Conservation (phyloP, 1,140 invertebrate species). For the Eumaeus atala region DNA sequence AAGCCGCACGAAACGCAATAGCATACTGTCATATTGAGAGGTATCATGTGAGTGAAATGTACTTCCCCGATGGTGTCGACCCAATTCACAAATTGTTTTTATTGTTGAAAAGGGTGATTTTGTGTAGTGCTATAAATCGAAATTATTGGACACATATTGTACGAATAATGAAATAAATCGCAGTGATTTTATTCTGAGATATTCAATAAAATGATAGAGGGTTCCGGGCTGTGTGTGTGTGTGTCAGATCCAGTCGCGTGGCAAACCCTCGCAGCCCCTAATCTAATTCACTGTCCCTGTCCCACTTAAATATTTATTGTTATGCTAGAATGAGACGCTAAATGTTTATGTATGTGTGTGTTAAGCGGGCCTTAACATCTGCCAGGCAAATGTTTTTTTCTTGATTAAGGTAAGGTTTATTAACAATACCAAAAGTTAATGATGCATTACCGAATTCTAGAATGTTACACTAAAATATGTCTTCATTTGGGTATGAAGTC, state of each 20-base stretch:
- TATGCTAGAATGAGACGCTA: slow-evolving; percentile 27
- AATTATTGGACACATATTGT: slow-evolving; percentile 20
- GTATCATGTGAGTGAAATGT: too few relatives aligned
- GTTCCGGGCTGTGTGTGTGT: slow-evolving; percentile 38
- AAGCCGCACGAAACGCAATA: too few relatives aligned
- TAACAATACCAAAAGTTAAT: slow-evolving; percentile 4
- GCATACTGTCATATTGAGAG: too few relatives aligned
- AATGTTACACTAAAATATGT: too few relatives aligned
- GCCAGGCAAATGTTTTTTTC: slow-evolving; percentile 56
- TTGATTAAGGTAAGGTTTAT: slow-evolving; percentile 36
- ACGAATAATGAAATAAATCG: slow-evolving; percentile 35
- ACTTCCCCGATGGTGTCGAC: too few relatives aligned
- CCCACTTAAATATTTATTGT: slow-evolving; percentile 12
- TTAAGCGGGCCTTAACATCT: slow-evolving; percentile 58
- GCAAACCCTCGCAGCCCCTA: slow-evolving; percentile 62
- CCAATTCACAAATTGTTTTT: too few relatives aligned
- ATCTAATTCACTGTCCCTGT: slow-evolving; percentile 38
- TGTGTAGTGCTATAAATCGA: slow-evolving; percentile 17
- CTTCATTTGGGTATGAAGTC: too few relatives aligned
- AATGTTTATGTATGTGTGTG: slow-evolving; percentile 33
- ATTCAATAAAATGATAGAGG: slow-evolving; percentile 61
- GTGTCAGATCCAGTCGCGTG: slow-evolving; percentile 50
- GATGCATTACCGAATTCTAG: neutral
- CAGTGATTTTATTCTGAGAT: slow-evolving; percentile 47
- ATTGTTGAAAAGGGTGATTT: neutral